phyloP scores from a whole-genome alignment of 2,113 vertebrate species.

The Pogonocichla stellata region DNA sequence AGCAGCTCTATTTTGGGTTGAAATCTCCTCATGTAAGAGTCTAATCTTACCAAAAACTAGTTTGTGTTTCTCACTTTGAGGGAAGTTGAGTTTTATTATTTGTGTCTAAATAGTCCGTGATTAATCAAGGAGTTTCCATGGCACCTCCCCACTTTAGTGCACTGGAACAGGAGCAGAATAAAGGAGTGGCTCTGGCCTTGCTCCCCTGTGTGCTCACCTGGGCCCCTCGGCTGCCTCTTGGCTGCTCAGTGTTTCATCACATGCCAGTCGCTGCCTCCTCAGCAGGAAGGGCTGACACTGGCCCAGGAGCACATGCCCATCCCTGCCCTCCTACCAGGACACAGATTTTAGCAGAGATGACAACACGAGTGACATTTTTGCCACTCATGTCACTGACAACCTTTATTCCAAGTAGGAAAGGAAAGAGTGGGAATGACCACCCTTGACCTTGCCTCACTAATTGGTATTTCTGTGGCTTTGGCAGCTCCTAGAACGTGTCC shows the following conservation, averaged over 20 bases:
- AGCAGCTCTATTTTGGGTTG: neutral
- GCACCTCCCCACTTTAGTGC: constrained; percentile 1
- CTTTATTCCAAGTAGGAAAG: no score
- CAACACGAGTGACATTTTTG: no score
- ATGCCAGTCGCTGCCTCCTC: neutral
- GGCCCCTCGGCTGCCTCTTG: neutral
- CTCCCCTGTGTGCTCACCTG: neutral
- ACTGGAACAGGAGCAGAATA: neutral
- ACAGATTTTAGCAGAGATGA: constrained; percentile 63
- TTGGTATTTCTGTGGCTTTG: no score
- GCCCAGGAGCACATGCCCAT: neutral
- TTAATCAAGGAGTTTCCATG: neutral
- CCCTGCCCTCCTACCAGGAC: neutral
- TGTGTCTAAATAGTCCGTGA: neutral
- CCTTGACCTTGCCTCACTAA: no score
- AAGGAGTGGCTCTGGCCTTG: neutral
- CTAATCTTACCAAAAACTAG: neutral
- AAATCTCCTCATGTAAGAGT: neutral
- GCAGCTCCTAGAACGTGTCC: no score
- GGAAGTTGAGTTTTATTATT: neutral
- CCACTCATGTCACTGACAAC: no score
- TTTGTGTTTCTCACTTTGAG: neutral
- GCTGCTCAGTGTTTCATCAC: neutral
- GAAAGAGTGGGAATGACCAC: no score
- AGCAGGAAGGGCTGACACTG: neutral